Evolutionary conservation across 2,888 invertebrate species (phyloP).

Genomic region (Acanthosoma haemorrhoidale): DNA sequence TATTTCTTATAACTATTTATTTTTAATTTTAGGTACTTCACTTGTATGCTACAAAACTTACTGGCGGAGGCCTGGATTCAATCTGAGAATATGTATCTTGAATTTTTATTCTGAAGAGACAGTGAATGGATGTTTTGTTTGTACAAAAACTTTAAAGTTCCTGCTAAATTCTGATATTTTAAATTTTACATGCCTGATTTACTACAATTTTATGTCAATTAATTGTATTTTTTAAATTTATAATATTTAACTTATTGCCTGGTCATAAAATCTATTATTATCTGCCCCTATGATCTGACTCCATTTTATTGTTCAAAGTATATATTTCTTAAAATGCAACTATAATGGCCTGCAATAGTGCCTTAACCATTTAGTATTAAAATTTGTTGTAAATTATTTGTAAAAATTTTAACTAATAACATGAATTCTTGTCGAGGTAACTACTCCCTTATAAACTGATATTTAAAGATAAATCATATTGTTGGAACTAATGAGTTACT

Average conservation of each 20-base stretch:
- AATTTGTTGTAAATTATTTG: too few relatives aligned
- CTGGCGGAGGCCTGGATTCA: constrained; percentile 63
- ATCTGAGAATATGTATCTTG: constrained; percentile 45
- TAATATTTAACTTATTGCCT: background rate
- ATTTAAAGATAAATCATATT: too few relatives aligned
- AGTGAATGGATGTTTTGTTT: background rate
- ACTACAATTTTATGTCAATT: constrained; percentile 1
- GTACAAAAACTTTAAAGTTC: background rate
- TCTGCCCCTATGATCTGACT: background rate
- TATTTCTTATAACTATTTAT: background rate
- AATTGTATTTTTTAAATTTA: background rate
- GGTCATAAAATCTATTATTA: background rate
- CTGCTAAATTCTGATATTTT: background rate
- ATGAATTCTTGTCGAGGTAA: background rate
- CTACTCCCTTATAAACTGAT: background rate
- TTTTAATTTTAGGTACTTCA: constrained; percentile 60
- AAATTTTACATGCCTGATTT: constrained; percentile 1
- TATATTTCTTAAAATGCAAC: background rate
- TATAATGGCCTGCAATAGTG: background rate
- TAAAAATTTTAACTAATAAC: background rate
- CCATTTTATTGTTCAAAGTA: background rate
- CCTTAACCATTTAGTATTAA: too few relatives aligned
- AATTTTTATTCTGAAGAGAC: background rate
- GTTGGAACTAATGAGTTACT: too few relatives aligned
- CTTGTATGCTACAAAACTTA: constrained; percentile 76